Percentiles rank a stretch among this genome's conserved stretches.
phyloP scores from a whole-genome alignment of 2,888 invertebrate species.

The Cenopis cana region DNA sequence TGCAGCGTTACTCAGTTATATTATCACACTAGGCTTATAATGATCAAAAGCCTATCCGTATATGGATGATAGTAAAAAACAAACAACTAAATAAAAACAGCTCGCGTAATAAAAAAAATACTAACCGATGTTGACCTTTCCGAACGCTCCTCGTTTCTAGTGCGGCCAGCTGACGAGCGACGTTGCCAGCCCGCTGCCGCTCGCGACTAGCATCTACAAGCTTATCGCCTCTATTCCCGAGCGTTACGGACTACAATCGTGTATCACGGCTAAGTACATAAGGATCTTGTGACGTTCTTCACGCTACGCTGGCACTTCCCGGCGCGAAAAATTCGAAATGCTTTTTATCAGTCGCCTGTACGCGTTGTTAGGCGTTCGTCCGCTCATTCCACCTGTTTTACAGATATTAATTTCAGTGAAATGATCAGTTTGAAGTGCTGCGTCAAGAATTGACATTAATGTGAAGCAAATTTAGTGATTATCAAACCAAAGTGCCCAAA shows the following conservation, averaged over 20 bases:
- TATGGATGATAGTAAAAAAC: conserved; percentile 57
- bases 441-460: conserved; percentile 24
- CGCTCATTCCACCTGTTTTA: conserved; percentile 47
- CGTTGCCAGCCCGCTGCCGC: conserved; percentile 74
- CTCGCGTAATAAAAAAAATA: conserved; percentile 75
- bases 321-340: conserved; percentile 84
- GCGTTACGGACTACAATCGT: conserved; percentile 61
- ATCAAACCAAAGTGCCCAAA: conserved; percentile 70
- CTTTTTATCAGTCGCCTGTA: conserved; percentile 78
- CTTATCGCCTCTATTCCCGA: conserved; percentile 77
- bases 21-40: background rate
- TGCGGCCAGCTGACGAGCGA: conserved; percentile 81
- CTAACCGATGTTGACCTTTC: conserved; percentile 84
- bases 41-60: conserved; percentile 7
- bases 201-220: conserved; percentile 64
- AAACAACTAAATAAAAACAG: conserved; percentile 65
- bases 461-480: conserved; percentile 42
- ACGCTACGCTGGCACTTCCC: conserved; percentile 73
- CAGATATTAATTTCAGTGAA: conserved; percentile 26
- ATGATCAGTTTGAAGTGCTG: conserved; percentile 33
- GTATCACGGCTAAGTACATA: conserved; percentile 70
- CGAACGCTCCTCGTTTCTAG: conserved; percentile 78
- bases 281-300: conserved; percentile 75
- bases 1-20: too few species aligned
- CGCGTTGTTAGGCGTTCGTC: conserved; percentile 57